phyloP scores from a whole-genome alignment of 2,797 vertebrate genomes.

The Jordanella pulchra region DNA sequence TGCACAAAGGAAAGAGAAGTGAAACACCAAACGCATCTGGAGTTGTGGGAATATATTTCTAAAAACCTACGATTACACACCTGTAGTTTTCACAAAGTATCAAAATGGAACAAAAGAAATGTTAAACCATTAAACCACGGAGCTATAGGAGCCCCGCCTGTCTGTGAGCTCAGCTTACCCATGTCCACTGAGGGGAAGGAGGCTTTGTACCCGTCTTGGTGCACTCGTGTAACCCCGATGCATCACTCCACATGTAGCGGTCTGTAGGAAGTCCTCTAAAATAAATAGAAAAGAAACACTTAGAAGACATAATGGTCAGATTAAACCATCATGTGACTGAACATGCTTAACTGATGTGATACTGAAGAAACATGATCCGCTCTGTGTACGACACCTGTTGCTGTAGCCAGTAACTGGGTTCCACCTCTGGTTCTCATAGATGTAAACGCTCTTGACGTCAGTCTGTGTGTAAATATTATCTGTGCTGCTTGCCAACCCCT shows the following conservation, averaged over 20 bases:
- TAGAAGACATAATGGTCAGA: not conserved
- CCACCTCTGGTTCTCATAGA: slow-evolving; percentile 99
- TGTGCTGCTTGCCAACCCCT: slow-evolving; percentile 88
- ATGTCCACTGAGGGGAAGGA: slow-evolving; percentile 93
- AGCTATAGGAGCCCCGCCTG: not conserved
- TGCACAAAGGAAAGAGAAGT: slow-evolving; percentile 58
- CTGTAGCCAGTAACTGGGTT: slow-evolving; percentile 95
- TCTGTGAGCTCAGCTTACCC: slow-evolving; percentile 78
- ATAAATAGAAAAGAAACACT: slow-evolving; percentile 5
- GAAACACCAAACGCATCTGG: slow-evolving; percentile 10
- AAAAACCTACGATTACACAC: slow-evolving; percentile 10
- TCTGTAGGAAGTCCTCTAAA: slow-evolving; percentile 93
- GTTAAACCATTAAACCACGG: not conserved
- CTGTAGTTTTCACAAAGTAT: not conserved
- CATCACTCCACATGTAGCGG: slow-evolving; percentile 98
- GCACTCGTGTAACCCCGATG: slow-evolving; percentile 90
- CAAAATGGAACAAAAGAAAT: not conserved
- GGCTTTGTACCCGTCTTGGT: slow-evolving; percentile 90
- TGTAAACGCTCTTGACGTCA: slow-evolving; percentile 90
- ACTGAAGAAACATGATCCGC: not conserved
- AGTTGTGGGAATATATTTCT: not conserved
- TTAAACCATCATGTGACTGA: not conserved
- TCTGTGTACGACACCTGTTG: slow-evolving; percentile 79
- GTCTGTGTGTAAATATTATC: slow-evolving; percentile 90
- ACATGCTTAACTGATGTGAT: not conserved